Conservation (phyloP, 2,113 vertebrate genomes). For the Formicarius rufipectus region DNA sequence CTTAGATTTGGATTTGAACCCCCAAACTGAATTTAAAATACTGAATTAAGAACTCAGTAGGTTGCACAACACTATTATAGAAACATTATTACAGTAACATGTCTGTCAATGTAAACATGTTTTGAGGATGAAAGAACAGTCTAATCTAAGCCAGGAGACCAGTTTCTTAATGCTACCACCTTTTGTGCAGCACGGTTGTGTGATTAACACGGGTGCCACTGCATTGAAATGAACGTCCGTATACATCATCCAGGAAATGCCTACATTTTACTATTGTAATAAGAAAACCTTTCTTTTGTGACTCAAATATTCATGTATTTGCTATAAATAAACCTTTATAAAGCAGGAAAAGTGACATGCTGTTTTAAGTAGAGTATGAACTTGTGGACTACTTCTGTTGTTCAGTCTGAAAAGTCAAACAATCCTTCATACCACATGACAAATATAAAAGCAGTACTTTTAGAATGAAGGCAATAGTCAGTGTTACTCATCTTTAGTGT, state of each 20-base stretch:
- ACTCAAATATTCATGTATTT: not conserved
- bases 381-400: not conserved
- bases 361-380: not conserved
- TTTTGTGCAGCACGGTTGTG: not conserved
- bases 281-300: not conserved
- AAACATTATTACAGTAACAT: not conserved
- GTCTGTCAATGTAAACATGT: not conserved
- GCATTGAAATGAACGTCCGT: not conserved
- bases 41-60: not conserved
- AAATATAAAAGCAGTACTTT: not conserved
- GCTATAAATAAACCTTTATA: not conserved
- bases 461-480: not conserved
- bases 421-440: not conserved
- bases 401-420: not conserved
- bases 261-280: not conserved
- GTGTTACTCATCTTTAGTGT: not conserved
- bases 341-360: not conserved
- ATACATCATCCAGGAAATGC: not conserved
- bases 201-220: not conserved
- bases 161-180: not conserved
- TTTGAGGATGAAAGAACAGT: not conserved
- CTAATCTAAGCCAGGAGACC: not conserved
- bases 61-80: not conserved
- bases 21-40: not conserved
- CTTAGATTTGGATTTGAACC: not conserved